Base-by-base conservation (phyloP, 2,888 invertebrate species). In the Antheraea assamensis region DNA sequence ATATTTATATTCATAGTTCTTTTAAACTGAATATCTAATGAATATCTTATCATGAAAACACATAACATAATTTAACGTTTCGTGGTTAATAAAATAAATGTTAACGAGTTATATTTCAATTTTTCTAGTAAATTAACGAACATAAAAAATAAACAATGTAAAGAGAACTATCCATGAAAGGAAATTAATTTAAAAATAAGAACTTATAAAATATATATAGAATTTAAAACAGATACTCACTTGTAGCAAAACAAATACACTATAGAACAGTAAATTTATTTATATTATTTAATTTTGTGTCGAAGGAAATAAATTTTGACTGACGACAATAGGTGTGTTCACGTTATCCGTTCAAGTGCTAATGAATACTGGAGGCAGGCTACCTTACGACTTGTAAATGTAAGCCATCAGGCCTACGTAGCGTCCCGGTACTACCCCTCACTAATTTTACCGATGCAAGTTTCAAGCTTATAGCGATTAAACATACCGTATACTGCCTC, bases 321-420 rank as follows among this genome's bases (percentile, higher is more conserved):
- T 61, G 13, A 71, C 35, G 19, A 58, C 61, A 70, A 73, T 77
- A 90, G 91, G 91, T 90, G 86, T 81, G 78, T 77, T 58, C 88
- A 75, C 89, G 79, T 81, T 84, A 81, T 84, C 79, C 78, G 82
- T 81, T 80, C 81, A 88, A 87, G 86, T 87, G 86, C 84, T 88
- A 94, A 83, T 93, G 93, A 84, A 76, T 79, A 82, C 78, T 78
- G 76, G 75, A 75, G 31, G 81, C 79, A 83, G 84, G 84, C 86
- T 87, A 82, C 83, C 84, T 81, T 85, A 82, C 81, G 82, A 82
- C 80, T 80, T 78, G 77, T 83, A 77, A 77, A 78, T 78, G 77
- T 75, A 82, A 82, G 82, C 70, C 19, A 71, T 19, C 52, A 70
- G 31, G 72, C 66, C 72, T 83, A 82, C 83, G 83, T 84, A 76